These are phyloP conservation scores for Stomatorhinus ivindoensis DNA, from an alignment of 2,113 vertebrate genomes.

Conservation along the genomic window DNA sequence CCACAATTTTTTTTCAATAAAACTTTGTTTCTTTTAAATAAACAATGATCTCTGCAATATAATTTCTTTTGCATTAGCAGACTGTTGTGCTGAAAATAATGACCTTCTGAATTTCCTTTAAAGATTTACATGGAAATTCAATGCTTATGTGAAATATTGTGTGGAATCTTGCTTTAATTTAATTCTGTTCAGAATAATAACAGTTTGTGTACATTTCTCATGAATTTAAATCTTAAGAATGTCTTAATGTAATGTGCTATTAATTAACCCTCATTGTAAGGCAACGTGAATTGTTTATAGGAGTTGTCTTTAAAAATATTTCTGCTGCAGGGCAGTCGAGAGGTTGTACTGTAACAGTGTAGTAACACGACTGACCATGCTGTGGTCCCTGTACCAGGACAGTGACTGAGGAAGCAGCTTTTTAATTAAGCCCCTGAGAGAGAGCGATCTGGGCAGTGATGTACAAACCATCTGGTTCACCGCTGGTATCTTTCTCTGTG, in stretches of 20 bases:
- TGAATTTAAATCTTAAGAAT: not conserved
- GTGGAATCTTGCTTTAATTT: not conserved
- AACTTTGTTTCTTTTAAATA: not conserved
- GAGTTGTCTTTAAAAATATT: not conserved
- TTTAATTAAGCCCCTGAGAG: slow-evolving; percentile 8
- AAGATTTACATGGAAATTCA: not conserved
- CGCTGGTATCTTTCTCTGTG: not conserved
- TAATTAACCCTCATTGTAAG: not conserved
- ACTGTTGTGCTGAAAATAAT: not conserved
- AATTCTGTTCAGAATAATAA: not conserved
- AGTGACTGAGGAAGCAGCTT: not conserved
- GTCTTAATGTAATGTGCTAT: not conserved
- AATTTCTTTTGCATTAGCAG: not conserved
- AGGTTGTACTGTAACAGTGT: not conserved
- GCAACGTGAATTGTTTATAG: not conserved
- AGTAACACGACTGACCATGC: not conserved
- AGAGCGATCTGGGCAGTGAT: not conserved
- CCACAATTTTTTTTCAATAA: not conserved
- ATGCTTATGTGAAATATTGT: not conserved
- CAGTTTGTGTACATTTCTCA: not conserved
- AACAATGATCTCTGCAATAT: not conserved
- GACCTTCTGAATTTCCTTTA: not conserved
- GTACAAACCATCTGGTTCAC: not conserved
- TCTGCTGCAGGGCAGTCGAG: not conserved
- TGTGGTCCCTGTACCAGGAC: not conserved